Conservation (phyloP, 2,113 vertebrate genomes). For the Sorex fumeus region DNA sequence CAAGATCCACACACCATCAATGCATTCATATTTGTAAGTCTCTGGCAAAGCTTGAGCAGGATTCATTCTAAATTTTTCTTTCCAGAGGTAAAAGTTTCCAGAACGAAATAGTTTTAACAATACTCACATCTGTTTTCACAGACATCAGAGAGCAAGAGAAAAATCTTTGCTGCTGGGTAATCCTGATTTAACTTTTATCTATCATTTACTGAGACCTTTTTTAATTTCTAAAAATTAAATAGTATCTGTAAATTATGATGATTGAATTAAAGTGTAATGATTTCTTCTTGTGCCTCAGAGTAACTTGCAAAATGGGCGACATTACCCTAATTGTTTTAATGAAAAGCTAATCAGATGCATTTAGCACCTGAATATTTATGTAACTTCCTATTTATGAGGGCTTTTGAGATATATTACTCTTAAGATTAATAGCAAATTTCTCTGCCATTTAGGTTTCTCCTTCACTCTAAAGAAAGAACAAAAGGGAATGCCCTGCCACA, state of each 20-base stretch:
- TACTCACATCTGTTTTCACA: neutral
- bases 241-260: neutral
- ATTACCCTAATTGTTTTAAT: neutral
- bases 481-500: too few relatives aligned
- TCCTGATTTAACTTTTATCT: conserved; percentile 33
- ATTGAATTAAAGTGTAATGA: conserved; percentile 1
- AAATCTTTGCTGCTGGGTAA: neutral
- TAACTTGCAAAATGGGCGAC: neutral
- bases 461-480: conserved; percentile 37
- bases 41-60: neutral
- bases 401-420: neutral
- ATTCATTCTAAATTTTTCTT: conserved; percentile 23
- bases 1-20: neutral
- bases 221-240: conserved; percentile 30
- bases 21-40: neutral
- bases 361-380: conserved; percentile 32
- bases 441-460: neutral
- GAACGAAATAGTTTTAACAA: neutral
- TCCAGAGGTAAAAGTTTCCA: neutral
- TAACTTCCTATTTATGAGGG: neutral
- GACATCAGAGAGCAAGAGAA: neutral
- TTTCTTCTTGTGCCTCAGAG: neutral
- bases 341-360: conserved; percentile 17
- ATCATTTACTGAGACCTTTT: neutral
- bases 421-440: neutral